Base-by-base conservation (phyloP, 2,797 vertebrate species). In the Coccyzus lansbergi region DNA sequence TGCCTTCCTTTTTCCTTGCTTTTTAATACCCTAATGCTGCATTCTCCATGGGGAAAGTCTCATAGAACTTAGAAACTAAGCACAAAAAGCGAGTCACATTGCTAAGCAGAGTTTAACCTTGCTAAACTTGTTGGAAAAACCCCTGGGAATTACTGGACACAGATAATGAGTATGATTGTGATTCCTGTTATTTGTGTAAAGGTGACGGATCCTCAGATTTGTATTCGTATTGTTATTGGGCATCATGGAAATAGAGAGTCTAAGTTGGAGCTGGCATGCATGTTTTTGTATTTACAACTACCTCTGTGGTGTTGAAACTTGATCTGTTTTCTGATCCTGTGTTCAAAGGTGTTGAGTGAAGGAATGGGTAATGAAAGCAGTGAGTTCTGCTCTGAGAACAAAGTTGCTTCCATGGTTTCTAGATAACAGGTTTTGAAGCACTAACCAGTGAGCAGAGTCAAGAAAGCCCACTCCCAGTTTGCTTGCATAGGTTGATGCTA, bases 181-280 rank as follows among this genome's bases (percentile, higher is more conserved):
- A 15, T 86, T 81, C 58, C 31, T 83, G 11, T 65, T 88, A 48
- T 3, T 69, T 78, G 25, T 71, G 36, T 52, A n/a, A 56, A 60
- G 85, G 46, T 64, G 33, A 38, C 67, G 49, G 53, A 36, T 81
- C 46, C 7, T 46, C 69, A 86, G 34, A 38, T 40, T 82, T 62
- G n/a, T 65, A 21, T 77, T 72, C 84, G 17, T 34, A 6, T 28
- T 93, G 26, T 60, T 86, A 7, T 26, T 68, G 34, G 24, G 13
- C 29, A 38, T 51, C 1, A 0, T 28, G 59, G 46, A 46, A 62
- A 65, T 1, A 1, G n/a, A 63, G 26, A 77, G 33, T 15, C 22
- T 44, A n/a, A 88, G 22, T 63, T 63, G 6, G 40, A 81, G 62
- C 26, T 72, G 42, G n/a, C 2, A 0, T 40, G 18, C 1, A 0